A percentile compares a stretch with the other conserved stretches of the same genome.
phyloP scores from a whole-genome alignment of 1,140 invertebrate species.

The Psilanteris sp. region DNA sequence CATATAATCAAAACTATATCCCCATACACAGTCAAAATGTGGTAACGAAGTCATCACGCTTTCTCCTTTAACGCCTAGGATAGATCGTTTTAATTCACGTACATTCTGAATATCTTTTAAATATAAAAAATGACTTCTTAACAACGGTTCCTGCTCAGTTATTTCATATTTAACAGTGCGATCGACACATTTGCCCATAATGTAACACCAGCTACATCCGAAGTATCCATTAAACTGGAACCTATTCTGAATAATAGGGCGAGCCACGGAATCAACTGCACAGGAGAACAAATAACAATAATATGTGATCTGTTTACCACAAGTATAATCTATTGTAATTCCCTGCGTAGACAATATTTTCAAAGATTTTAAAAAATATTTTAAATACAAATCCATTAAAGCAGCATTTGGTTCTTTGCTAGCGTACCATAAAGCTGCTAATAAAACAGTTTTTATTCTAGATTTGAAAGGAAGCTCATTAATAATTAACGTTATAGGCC shows the following conservation, averaged over 20 bases:
- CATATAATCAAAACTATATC: no score
- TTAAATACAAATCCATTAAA: conserved; percentile 39
- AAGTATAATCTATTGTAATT: conserved; percentile 1
- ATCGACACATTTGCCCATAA: conserved; percentile 31
- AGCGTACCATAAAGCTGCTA: conserved; percentile 38
- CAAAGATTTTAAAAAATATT: conserved; percentile 29
- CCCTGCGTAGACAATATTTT: conserved; percentile 10
- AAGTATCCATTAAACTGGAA: conserved; percentile 25
- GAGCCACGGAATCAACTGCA: conserved; percentile 49
- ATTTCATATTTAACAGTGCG: conserved; percentile 42
- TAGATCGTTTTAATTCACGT: conserved; percentile 1
- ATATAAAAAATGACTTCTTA: conserved; percentile 19
- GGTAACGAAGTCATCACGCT: conserved; percentile 17
- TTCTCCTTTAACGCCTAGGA: conserved; percentile 36
- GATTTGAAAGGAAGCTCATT: conserved; percentile 47
- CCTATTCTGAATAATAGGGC: conserved; percentile 52
- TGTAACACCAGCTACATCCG: conserved; percentile 57
- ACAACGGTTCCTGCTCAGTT: conserved; percentile 28
- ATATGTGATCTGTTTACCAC: conserved; percentile 9
- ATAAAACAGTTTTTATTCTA: conserved; percentile 31
- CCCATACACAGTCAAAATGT: conserved; percentile 54
- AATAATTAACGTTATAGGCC: conserved; percentile 47
- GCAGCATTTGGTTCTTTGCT: conserved; percentile 22
- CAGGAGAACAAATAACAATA: conserved; percentile 37
- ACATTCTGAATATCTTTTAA: conserved; percentile 12